phyloP scores from a whole-genome alignment of 2,888 invertebrate genomes.

The Drosophila prolongata region DNA sequence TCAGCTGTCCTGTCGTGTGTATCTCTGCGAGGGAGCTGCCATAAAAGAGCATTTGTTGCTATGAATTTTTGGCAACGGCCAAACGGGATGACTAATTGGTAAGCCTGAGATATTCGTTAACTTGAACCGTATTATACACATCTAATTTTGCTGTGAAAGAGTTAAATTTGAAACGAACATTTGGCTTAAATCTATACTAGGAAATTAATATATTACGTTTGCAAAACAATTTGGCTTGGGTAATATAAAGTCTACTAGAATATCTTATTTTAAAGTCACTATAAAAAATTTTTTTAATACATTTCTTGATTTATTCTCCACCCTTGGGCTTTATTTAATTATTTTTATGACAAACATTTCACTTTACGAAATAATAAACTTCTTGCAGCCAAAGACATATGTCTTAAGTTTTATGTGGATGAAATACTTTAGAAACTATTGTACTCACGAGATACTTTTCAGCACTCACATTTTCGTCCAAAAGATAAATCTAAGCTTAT shows the following conservation, averaged over 20 bases:
- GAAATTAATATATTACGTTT: no score
- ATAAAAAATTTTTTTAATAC: background rate
- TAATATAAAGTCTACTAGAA: no score
- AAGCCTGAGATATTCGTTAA: conserved; percentile 11
- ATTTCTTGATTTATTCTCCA: background rate
- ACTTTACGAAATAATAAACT: background rate
- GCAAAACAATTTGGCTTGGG: no score
- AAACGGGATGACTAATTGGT: conserved; percentile 45
- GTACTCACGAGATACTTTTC: conserved; percentile 21
- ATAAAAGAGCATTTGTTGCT: conserved; percentile 33
- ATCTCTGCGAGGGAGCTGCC: conserved; percentile 15
- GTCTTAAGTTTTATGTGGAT: background rate
- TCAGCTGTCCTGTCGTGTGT: conserved; percentile 49
- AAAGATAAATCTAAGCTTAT: conserved; percentile 32
- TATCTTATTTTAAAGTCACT: background rate
- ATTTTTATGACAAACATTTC: background rate
- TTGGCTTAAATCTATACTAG: no score
- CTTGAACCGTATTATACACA: no score
- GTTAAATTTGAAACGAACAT: background rate
- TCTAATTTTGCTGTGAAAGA: background rate
- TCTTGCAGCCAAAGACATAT: background rate
- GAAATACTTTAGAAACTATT: conserved; percentile 6
- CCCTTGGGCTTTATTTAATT: background rate
- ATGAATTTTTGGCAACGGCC: conserved; percentile 45
- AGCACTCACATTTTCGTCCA: conserved; percentile 16